These are phyloP conservation scores for Frankliniella fusca DNA, from an alignment of 2,888 invertebrate genomes.

Conservation along the genomic window DNA sequence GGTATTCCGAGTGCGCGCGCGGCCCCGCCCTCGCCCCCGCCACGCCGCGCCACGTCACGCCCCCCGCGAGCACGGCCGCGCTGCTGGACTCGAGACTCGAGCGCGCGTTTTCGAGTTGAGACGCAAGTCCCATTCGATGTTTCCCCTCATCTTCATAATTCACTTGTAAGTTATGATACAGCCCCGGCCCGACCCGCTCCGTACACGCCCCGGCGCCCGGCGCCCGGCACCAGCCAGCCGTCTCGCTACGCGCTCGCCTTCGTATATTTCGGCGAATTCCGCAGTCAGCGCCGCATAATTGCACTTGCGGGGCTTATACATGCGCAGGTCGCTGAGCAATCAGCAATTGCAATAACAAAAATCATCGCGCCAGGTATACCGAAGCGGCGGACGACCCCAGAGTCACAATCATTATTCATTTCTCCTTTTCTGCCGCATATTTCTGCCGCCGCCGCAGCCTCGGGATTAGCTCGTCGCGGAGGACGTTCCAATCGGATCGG, in stretches of 20 bases:
- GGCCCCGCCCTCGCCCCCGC: neutral
- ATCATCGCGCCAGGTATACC: too few relatives aligned
- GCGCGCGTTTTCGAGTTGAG: neutral
- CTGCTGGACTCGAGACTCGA: neutral
- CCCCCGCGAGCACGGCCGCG: neutral
- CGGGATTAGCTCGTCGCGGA: neutral
- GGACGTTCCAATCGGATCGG: neutral
- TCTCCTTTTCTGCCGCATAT: too few relatives aligned
- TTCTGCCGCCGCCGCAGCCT: neutral
- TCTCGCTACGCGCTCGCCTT: too few relatives aligned
- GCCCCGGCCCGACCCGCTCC: neutral
- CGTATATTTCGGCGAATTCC: too few relatives aligned
- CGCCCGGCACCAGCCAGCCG: neutral
- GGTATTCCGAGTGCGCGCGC: neutral
- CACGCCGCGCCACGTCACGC: neutral
- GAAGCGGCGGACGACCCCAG: too few relatives aligned
- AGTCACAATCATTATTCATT: too few relatives aligned
- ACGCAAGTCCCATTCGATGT: constrained; percentile 13
- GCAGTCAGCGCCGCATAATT: too few relatives aligned
- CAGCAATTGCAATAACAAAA: too few relatives aligned
- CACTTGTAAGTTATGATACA: neutral
- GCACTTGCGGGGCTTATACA: too few relatives aligned
- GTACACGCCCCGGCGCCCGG: too few relatives aligned
- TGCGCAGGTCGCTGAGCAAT: too few relatives aligned
- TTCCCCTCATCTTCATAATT: neutral